Evolutionary conservation across 2,113 vertebrate species (phyloP).

Genomic region (Platysternon megacephalum): DNA sequence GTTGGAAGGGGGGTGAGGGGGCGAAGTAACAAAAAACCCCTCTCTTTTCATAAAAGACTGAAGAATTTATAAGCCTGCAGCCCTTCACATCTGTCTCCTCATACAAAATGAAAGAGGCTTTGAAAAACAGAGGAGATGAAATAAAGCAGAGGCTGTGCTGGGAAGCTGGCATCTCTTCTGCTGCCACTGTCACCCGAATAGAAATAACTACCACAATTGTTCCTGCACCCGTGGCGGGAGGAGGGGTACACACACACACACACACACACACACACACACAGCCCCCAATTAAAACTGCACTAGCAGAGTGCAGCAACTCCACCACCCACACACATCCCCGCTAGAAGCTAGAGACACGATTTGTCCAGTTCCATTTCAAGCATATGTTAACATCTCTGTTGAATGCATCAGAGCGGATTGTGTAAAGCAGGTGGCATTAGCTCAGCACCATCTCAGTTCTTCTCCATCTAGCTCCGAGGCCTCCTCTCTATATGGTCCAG

Average conservation of each 20-base stretch:
- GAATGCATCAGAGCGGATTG: fast-evolving
- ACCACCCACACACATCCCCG: background rate
- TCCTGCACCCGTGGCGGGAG: slow-evolving; percentile 17
- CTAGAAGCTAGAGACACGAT: background rate
- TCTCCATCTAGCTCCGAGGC: background rate
- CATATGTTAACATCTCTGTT: fast-evolving
- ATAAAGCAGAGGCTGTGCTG: slow-evolving; percentile 74
- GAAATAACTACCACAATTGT: slow-evolving; percentile 70
- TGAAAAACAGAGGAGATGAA: slow-evolving; percentile 72
- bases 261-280: too few relatives aligned
- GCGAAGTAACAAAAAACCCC: slow-evolving; percentile 67
- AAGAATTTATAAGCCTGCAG: slow-evolving; percentile 76
- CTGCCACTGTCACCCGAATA: slow-evolving; percentile 67
- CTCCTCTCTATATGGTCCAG: fast-evolving
- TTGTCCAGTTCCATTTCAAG: background rate
- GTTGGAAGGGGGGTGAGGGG: slow-evolving; percentile 14
- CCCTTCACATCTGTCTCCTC: slow-evolving; percentile 80
- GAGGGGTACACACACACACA: background rate
- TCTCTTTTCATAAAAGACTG: slow-evolving; percentile 69
- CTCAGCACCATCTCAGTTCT: fast-evolving
- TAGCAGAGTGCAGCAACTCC: background rate
- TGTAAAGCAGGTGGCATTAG: fast-evolving
- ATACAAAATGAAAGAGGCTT: slow-evolving; percentile 78
- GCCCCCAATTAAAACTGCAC: too few relatives aligned
- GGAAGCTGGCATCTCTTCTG: slow-evolving; percentile 55